phyloP scores from a whole-genome alignment of 2,888 invertebrate genomes.

The Sisyra nigra region DNA sequence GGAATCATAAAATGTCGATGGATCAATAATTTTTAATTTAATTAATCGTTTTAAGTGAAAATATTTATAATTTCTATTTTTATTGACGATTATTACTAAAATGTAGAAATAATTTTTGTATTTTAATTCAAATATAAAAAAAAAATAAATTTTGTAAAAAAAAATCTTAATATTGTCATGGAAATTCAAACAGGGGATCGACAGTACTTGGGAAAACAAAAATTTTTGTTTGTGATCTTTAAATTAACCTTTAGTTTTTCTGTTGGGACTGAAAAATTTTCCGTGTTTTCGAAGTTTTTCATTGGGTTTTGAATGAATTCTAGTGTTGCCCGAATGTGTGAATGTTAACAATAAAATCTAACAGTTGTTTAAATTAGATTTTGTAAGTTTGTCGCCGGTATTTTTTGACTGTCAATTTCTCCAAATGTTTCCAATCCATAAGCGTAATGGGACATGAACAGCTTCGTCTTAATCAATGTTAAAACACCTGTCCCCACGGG shows the following conservation, averaged over 20 bases:
- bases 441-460: background rate
- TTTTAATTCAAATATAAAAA: no score
- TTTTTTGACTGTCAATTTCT: slow-evolving; percentile 1
- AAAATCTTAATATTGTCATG: no score
- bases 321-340: background rate
- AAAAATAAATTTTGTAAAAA: no score
- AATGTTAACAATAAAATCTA: background rate
- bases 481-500: background rate
- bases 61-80: no score
- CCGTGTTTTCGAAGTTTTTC: slow-evolving; percentile 3
- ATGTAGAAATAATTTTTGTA: background rate
- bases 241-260: background rate
- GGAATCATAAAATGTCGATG: background rate
- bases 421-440: background rate
- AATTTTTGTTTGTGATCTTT: slow-evolving; percentile 2
- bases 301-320: slow-evolving; percentile 2
- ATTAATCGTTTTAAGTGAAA: no score
- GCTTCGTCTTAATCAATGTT: background rate
- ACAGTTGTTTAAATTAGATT: background rate
- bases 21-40: no score
- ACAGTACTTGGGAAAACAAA: background rate
- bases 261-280: slow-evolving; percentile 3
- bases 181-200: no score
- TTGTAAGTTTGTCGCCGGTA: slow-evolving; percentile 1
- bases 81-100: background rate